Conservation (phyloP, 2,797 vertebrate species). For the Cossypha niveicapilla region DNA sequence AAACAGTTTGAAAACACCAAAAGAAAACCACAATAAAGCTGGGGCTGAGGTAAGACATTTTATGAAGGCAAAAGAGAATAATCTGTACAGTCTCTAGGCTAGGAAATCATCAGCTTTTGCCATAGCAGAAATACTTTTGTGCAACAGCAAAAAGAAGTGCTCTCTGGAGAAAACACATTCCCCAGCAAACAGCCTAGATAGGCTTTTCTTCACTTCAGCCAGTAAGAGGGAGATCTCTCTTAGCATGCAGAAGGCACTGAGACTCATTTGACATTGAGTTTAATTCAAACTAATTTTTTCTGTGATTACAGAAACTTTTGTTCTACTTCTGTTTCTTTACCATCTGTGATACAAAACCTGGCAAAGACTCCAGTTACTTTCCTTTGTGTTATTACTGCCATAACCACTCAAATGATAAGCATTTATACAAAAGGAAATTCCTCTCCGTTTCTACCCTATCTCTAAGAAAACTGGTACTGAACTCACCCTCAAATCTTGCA, state of each 20-base stretch:
- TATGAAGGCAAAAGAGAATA: neutral
- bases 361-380: conserved; percentile 37
- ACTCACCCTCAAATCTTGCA: neutral
- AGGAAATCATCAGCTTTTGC: neutral
- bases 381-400: conserved; percentile 53
- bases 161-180: neutral
- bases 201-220: neutral
- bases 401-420: conserved; percentile 21
- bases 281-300: conserved; percentile 16
- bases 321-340: conserved; percentile 49
- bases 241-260: neutral
- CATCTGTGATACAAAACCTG: conserved; percentile 54
- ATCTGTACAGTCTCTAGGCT: neutral
- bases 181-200: neutral
- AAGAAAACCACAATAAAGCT: neutral
- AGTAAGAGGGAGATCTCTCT: neutral
- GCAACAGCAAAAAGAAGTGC: neutral
- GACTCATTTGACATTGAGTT: conserved; percentile 19
- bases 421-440: conserved; percentile 38
- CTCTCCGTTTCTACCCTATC: neutral
- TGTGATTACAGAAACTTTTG: conserved; percentile 58
- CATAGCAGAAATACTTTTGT: neutral
- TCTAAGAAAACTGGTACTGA: neutral
- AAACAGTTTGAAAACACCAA: neutral
- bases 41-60: neutral